Percentiles rank a stretch among this genome's conserved stretches.
Evolutionary conservation across 2,888 invertebrate genomes (phyloP).

Genomic region (Sinopyrophorus schimmeli): DNA sequence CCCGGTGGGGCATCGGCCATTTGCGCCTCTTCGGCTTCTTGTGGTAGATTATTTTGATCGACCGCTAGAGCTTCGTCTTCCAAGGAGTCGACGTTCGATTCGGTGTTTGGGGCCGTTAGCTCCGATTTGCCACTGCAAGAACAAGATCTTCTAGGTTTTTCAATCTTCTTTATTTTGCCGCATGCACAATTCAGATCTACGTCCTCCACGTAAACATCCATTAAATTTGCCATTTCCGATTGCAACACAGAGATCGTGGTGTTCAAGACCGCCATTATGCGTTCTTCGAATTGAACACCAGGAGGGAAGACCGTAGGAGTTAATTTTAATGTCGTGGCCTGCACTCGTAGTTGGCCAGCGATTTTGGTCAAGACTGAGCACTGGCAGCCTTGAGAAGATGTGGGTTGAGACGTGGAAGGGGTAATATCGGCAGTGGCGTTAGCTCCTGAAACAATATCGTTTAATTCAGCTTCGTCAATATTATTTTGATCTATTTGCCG

Average conservation of each 20-base stretch:
- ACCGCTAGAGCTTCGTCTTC: too few relatives aligned
- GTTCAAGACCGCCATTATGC: constrained; percentile 16
- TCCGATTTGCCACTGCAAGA: too few relatives aligned
- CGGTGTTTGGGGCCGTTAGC: too few relatives aligned
- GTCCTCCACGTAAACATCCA: constrained; percentile 9
- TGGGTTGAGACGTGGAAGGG: too few relatives aligned
- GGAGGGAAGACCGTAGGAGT: constrained; percentile 6
- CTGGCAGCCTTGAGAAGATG: too few relatives aligned
- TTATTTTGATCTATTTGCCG: neutral
- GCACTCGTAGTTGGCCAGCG: constrained; percentile 10
- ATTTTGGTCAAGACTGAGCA: constrained; percentile 2
- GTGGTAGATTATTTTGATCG: too few relatives aligned
- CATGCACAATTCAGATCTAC: neutral
- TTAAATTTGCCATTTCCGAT: constrained; percentile 23
- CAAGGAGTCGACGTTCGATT: too few relatives aligned
- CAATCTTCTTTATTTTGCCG: neutral
- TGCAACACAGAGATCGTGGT: constrained; percentile 16
- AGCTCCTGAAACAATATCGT: neutral
- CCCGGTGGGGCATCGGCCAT: too few relatives aligned
- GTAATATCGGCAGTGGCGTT: neutral
- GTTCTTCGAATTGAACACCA: constrained; percentile 12
- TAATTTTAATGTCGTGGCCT: constrained; percentile 13
- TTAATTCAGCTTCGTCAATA: neutral
- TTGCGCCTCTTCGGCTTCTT: too few relatives aligned
- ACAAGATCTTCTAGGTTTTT: too few relatives aligned